Evolutionary conservation across 1,140 invertebrate species (phyloP).

Genomic region (Drosophila tropicalis): DNA sequence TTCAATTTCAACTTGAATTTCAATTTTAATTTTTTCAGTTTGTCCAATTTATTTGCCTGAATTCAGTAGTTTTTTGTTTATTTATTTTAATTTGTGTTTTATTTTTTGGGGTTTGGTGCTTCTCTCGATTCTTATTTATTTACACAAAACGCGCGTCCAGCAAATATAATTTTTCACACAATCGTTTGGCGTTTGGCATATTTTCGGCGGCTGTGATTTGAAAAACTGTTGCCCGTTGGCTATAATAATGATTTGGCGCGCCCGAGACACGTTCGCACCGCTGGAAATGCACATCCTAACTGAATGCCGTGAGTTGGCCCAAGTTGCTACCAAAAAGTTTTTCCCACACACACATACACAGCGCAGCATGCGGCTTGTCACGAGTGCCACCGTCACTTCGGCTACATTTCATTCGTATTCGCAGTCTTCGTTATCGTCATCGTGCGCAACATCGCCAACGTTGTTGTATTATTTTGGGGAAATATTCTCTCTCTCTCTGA

Average conservation of each 20-base stretch:
- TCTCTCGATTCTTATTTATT: slow-evolving; percentile 48
- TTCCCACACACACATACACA: slow-evolving; percentile 30
- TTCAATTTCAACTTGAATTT: background rate
- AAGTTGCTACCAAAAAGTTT: slow-evolving; percentile 64
- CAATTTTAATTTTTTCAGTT: background rate
- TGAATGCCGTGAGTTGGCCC: slow-evolving; percentile 53
- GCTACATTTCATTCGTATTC: slow-evolving; percentile 21
- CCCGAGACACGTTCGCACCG: slow-evolving; percentile 80
- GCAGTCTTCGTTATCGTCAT: background rate
- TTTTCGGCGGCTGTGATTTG: slow-evolving; percentile 17
- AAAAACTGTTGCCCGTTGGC: slow-evolving; percentile 41
- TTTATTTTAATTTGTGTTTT: slow-evolving; percentile 25
- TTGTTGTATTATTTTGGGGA: slow-evolving; percentile 38
- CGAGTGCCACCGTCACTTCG: slow-evolving; percentile 15
- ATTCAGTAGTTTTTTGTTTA: background rate
- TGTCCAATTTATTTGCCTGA: background rate
- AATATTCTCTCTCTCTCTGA: slow-evolving; percentile 51
- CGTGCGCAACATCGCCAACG: slow-evolving; percentile 16
- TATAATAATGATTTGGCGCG: slow-evolving; percentile 50
- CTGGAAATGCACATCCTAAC: slow-evolving; percentile 82
- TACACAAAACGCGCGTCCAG: slow-evolving; percentile 59
- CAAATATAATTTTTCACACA: slow-evolving; percentile 40
- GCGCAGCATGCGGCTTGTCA: slow-evolving; percentile 9
- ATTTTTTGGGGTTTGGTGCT: slow-evolving; percentile 12
- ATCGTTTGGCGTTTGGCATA: slow-evolving; percentile 38